Conservation (phyloP, 2,888 invertebrate species). For the Cacoxenus indagator region DNA sequence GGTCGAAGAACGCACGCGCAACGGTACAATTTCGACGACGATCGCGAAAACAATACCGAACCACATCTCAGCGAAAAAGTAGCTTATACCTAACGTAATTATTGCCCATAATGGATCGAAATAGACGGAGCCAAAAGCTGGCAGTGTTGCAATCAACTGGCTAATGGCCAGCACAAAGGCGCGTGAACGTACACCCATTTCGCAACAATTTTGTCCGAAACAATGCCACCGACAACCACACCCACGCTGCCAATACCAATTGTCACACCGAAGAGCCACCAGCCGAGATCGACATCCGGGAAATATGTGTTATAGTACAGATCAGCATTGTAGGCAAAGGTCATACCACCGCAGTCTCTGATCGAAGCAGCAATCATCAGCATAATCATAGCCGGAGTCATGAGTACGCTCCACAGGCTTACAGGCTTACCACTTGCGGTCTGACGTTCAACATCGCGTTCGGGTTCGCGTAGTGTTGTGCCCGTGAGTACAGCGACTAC, state of each 20-base stretch:
- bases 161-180: conserved; percentile 85
- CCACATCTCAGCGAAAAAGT: conserved; percentile 96
- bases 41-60: conserved; percentile 93
- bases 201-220: conserved; percentile 91
- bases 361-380: conserved; percentile 89
- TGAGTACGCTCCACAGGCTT: conserved; percentile 82
- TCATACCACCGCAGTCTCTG: conserved; percentile 90
- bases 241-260: conserved; percentile 83
- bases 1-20: conserved; percentile 85
- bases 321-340: conserved; percentile 92
- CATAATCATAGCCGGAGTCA: conserved; percentile 83
- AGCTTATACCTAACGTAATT: conserved; percentile 88
- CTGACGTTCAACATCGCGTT: conserved; percentile 74
- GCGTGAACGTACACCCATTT: conserved; percentile 86
- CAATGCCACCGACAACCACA: conserved; percentile 79
- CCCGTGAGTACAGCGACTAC: conserved; percentile 80
- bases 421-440: conserved; percentile 73
- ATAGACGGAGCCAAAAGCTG: conserved; percentile 88
- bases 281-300: conserved; percentile 89
- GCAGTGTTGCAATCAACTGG: conserved; percentile 86
- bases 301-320: conserved; percentile 89
- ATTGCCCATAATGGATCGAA: conserved; percentile 88
- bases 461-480: conserved; percentile 83
- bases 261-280: conserved; percentile 91
- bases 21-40: conserved; percentile 88